Evolutionary conservation across 2,797 vertebrate species (phyloP).

Genomic region (Coreius guichenoti): DNA sequence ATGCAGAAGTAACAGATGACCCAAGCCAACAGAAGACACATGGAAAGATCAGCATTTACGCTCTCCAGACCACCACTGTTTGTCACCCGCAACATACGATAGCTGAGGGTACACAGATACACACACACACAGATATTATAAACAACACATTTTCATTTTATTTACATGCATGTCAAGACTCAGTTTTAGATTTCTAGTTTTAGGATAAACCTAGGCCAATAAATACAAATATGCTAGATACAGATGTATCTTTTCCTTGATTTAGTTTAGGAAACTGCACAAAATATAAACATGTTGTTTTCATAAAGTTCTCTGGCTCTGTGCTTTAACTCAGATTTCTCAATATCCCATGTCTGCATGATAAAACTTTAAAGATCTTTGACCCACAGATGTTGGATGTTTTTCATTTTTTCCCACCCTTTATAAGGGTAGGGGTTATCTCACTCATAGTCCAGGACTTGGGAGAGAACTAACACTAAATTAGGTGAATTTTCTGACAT

Average conservation of each 20-base stretch:
- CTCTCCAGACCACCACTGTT: conserved; percentile 73
- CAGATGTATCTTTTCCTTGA: conserved; percentile 36
- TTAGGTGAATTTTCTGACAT: background rate
- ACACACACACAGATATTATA: conserved; percentile 10
- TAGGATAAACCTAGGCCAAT: background rate
- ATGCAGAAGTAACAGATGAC: conserved; percentile 86
- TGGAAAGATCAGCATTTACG: conserved; percentile 77
- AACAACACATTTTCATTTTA: background rate
- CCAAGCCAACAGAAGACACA: conserved; percentile 83
- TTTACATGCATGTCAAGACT: background rate
- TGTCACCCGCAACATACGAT: conserved; percentile 81
- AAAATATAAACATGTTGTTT: conserved; percentile 55
- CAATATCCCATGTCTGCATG: conserved; percentile 11
- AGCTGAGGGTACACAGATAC: conserved; percentile 67
- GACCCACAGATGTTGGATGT: conserved; percentile 20
- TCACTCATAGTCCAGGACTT: background rate
- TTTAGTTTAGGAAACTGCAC: conserved; percentile 49
- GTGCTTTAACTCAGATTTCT: conserved; percentile 52
- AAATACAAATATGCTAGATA: conserved; percentile 50
- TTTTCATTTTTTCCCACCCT: conserved; percentile 2
- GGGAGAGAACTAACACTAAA: background rate
- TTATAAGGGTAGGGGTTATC: background rate
- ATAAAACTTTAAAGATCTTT: background rate
- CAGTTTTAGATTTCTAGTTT: background rate
- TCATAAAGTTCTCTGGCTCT: conserved; percentile 31